These are phyloP conservation scores for Tenualosa ilisha DNA, from an alignment of 2,797 vertebrate species.

Conservation along the genomic window DNA sequence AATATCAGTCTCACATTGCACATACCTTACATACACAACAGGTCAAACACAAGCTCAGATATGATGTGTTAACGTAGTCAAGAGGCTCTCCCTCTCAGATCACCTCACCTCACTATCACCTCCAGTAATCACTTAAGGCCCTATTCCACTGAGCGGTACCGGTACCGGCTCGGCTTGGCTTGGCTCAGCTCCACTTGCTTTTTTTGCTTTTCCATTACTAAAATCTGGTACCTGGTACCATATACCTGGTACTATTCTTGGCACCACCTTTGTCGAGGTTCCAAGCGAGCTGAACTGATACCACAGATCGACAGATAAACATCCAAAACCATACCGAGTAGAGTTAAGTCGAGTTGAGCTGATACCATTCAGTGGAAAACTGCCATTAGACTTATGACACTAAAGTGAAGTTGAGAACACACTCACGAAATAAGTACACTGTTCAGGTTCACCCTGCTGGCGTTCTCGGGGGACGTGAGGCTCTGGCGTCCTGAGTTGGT, in stretches of 20 bases:
- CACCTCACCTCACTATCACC: not conserved
- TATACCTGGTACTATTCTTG: no score
- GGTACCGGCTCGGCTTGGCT: no score
- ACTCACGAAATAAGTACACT: not conserved
- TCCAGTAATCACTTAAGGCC: not conserved
- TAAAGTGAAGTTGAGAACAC: not conserved
- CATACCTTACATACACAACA: not conserved
- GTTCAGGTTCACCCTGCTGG: conserved; percentile 78
- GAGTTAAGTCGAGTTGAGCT: no score
- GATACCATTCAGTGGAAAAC: no score
- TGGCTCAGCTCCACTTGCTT: no score
- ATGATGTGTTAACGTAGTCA: conserved; percentile 5
- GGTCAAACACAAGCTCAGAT: not conserved
- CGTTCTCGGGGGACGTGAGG: conserved; percentile 70
- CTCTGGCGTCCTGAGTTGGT: conserved; percentile 71
- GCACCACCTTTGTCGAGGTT: no score
- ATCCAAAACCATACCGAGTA: no score
- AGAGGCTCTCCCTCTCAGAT: not conserved
- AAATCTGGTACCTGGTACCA: no score
- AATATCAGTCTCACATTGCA: not conserved
- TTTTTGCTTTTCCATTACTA: no score
- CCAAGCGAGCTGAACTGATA: no score
- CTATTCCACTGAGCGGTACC: no score
- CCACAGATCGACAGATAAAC: no score
- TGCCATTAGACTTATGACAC: not conserved